phyloP scores from a whole-genome alignment of 2,113 vertebrate genomes.

The Acinonyx jubatus region DNA sequence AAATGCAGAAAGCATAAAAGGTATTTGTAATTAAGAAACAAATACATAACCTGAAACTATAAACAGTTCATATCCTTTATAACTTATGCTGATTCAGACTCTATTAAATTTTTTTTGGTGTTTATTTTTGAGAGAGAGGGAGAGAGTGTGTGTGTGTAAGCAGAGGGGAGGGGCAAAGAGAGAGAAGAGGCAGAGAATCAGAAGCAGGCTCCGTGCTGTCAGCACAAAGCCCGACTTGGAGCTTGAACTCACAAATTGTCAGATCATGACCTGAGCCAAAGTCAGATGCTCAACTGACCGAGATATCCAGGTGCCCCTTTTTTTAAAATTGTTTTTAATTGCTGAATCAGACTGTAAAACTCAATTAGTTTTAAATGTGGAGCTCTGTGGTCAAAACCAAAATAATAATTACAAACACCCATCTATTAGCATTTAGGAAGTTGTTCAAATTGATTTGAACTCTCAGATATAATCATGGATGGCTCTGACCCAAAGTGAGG shows the following conservation, averaged over 20 bases:
- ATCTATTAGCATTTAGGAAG: background rate
- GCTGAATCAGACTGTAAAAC: constrained; percentile 4
- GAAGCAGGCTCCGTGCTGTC: too few relatives aligned
- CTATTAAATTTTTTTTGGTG: background rate
- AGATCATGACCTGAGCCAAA: too few relatives aligned
- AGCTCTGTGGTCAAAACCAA: constrained; percentile 4
- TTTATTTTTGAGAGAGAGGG: too few relatives aligned
- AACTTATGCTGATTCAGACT: background rate
- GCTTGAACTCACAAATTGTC: too few relatives aligned
- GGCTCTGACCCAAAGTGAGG: background rate
- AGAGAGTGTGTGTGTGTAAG: too few relatives aligned
- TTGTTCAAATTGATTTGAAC: background rate
- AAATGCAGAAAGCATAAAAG: constrained; percentile 2
- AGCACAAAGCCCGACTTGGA: too few relatives aligned
- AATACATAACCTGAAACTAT: background rate
- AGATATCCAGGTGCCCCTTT: too few relatives aligned
- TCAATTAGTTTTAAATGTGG: background rate
- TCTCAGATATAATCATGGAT: background rate
- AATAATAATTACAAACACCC: background rate
- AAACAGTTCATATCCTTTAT: background rate
- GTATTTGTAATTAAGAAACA: background rate
- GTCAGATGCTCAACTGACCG: too few relatives aligned
- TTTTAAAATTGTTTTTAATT: background rate
- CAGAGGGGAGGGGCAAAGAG: too few relatives aligned
- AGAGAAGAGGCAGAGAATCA: too few relatives aligned